phyloP scores from a whole-genome alignment of 1,140 invertebrate species.

The Macrotrachela quadricornifera region DNA sequence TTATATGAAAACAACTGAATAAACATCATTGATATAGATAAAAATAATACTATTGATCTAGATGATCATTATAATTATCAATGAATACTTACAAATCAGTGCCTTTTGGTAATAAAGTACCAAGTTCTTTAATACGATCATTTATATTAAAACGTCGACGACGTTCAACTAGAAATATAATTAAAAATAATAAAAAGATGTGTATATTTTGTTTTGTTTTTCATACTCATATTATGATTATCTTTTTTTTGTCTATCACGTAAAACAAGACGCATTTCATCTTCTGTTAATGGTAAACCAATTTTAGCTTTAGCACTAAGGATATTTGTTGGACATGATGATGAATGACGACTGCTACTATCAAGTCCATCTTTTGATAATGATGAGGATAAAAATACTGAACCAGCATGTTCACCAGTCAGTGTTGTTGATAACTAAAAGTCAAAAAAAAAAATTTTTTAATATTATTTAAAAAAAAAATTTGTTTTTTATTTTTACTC shows the following conservation, averaged over 20 bases:
- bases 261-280: slow-evolving; percentile 27
- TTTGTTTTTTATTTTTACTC: no score
- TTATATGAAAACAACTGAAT: no score
- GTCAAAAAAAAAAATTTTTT: no score
- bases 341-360: no score
- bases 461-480: no score
- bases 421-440: no score
- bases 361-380: no score
- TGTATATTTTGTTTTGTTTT: not conserved
- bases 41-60: not conserved
- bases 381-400: no score
- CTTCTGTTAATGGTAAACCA: slow-evolving; percentile 8
- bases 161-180: slow-evolving; percentile 49
- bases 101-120: slow-evolving; percentile 71
- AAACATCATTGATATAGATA: no score
- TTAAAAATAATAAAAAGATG: not conserved
- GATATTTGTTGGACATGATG: no score
- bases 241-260: slow-evolving; percentile 94
- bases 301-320: not conserved
- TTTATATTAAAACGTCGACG: slow-evolving; percentile 88
- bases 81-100: slow-evolving; percentile 52
- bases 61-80: no score
- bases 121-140: slow-evolving; percentile 87
- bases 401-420: no score
- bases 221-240: slow-evolving; percentile 88